Base-by-base conservation (phyloP, 2,888 invertebrate species). In the Rhagophthalmus giganteus region DNA sequence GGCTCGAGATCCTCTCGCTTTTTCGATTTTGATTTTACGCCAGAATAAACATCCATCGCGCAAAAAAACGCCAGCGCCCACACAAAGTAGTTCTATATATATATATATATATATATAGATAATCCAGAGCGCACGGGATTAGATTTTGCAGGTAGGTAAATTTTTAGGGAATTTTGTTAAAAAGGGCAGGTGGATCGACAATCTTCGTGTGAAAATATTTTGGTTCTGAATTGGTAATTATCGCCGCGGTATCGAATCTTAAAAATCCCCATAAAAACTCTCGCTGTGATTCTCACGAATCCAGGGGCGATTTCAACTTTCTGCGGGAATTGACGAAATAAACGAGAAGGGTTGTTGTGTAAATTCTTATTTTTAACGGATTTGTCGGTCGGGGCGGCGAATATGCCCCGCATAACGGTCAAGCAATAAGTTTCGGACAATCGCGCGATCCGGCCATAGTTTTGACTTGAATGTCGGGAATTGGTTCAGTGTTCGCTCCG, bases 341-440 rank as follows among this genome's bases (percentile, higher is more conserved):
- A 39, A 38, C 15, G 44, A 41, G 40, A 52, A 52, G 47, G 52
- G 52, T 40, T 52, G n/a, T n/a, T n/a, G 27, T 10, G 9, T 33
- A 32, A 33, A 26, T 26, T 20, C 30, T 31, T 15, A 16, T 38
- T 38, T 35, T 10, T 38, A 46, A 46, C 46, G 37, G 37, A 30
- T 46, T 44, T 35, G 9, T 6, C 9, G 11, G 11, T 15, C 7
- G 33, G 31, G 12, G 46, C 35, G 37, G 37, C 41, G 62, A 64
- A 57, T 56, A 61, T 62, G 55, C 60, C 62, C 56, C 63, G 62
- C 57, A 61, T 64, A 64, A 64, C 64, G 62, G 63, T 55, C 61
- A 57, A 54, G 41, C 27, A 41, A 45, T 42, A 52, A 52, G 32
- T 52, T 42, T 40, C 27, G 48, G 39, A 54, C 39, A 47, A 49